Evolutionary conservation across 2,113 vertebrate species (phyloP).

Genomic region (Notothenia coriiceps): DNA sequence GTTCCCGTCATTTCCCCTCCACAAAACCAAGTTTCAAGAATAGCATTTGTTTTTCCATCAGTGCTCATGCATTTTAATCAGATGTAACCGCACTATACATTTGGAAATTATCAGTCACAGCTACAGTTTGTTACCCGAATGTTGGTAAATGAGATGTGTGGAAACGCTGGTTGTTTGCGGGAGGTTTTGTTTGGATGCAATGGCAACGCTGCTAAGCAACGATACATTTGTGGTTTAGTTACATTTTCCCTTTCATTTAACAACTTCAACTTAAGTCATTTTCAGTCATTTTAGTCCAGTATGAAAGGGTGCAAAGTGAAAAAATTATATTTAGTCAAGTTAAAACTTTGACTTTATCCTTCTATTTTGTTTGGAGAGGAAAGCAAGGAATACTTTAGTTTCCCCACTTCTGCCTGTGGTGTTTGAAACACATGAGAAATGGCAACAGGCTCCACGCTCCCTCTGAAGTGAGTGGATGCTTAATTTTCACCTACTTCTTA

Average conservation of each 20-base stretch:
- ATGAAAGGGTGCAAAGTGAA: conserved; percentile 41
- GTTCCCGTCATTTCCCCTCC: conserved; percentile 4
- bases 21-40: conserved; percentile 23
- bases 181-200: conserved; percentile 48
- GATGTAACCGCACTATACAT: background rate
- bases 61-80: conserved; percentile 26
- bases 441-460: conserved; percentile 71
- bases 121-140: conserved; percentile 43
- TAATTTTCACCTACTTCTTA: conserved; percentile 84
- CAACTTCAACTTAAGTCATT: conserved; percentile 29
- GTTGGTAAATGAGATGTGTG: background rate
- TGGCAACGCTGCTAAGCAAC: conserved; percentile 33
- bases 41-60: conserved; percentile 32
- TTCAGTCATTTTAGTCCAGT: conserved; percentile 42
- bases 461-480: conserved; percentile 76
- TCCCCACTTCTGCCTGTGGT: conserved; percentile 62
- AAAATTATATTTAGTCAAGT: conserved; percentile 54
- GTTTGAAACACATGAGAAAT: conserved; percentile 77
- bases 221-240: conserved; percentile 25
- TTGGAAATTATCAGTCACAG: conserved; percentile 27
- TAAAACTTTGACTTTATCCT: conserved; percentile 64
- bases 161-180: conserved; percentile 21
- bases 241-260: conserved; percentile 50
- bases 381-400: conserved; percentile 66
- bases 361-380: conserved; percentile 80